phyloP scores from a whole-genome alignment of 2,888 invertebrate species.

The Ariolimax columbianus region DNA sequence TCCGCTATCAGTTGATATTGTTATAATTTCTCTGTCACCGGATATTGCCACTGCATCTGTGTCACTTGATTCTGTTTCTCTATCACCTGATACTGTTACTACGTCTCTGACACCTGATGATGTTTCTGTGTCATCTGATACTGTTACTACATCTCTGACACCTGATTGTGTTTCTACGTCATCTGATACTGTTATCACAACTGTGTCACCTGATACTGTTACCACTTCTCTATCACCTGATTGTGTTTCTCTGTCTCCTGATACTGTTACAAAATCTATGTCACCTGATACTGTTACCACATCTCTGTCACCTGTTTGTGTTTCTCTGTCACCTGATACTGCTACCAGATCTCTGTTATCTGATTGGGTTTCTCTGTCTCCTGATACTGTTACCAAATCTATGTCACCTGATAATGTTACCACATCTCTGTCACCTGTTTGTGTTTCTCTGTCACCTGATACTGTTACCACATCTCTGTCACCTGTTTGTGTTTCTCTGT shows the following conservation, averaged over 20 bases:
- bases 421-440: no score
- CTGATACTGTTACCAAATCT: no score
- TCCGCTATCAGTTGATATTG: no score
- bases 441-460: no score
- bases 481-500: not conserved
- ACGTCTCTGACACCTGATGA: not conserved
- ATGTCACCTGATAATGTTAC: no score
- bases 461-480: not conserved
- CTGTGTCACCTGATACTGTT: constrained; percentile 4
- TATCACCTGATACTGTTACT: not conserved
- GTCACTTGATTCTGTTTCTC: not conserved
- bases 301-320: not conserved
- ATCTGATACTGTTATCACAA: not conserved
- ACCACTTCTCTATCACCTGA: not conserved
- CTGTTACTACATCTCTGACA: not conserved
- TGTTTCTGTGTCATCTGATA: not conserved
- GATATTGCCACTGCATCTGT: not conserved
- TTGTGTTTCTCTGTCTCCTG: not conserved
- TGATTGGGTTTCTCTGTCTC: no score
- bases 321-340: not conserved
- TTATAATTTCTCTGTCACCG: not conserved
- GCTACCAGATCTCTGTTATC: not conserved
- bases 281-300: not conserved
- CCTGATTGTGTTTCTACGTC: not conserved
- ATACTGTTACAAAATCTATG: not conserved